Conservation (phyloP, 2,113 vertebrate species). For the Apodemus speciosus region DNA sequence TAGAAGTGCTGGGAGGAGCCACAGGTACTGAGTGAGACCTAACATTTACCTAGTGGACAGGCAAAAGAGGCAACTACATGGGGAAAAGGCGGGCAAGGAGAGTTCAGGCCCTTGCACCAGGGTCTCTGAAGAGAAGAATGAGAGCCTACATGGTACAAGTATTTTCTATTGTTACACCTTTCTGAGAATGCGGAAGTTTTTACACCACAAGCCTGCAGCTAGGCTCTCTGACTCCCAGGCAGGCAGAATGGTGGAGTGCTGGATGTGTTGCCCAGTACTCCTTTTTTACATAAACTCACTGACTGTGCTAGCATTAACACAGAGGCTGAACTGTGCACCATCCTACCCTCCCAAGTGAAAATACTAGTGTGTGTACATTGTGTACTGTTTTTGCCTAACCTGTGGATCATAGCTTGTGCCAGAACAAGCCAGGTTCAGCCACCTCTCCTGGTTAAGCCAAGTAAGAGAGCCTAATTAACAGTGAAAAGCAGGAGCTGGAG, state of each 20-base stretch:
- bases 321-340: constrained; percentile 13
- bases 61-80: neutral
- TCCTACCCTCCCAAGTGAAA: neutral
- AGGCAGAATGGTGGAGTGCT: neutral
- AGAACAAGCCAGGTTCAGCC: neutral
- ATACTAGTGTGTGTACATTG: neutral
- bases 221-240: neutral
- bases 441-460: neutral
- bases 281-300: neutral
- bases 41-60: neutral
- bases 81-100: neutral
- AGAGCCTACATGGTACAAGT: neutral
- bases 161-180: neutral
- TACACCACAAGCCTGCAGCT: neutral
- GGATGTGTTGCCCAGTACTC: neutral
- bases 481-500: neutral
- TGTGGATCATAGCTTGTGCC: neutral
- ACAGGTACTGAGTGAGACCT: neutral
- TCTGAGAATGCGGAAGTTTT: neutral
- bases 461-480: neutral
- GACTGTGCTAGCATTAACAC: neutral
- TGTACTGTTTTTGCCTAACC: neutral
- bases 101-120: neutral
- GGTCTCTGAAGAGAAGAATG: neutral
- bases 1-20: neutral